phyloP scores from a whole-genome alignment of 1,140 invertebrate species.

The Heliconius eleuchia region DNA sequence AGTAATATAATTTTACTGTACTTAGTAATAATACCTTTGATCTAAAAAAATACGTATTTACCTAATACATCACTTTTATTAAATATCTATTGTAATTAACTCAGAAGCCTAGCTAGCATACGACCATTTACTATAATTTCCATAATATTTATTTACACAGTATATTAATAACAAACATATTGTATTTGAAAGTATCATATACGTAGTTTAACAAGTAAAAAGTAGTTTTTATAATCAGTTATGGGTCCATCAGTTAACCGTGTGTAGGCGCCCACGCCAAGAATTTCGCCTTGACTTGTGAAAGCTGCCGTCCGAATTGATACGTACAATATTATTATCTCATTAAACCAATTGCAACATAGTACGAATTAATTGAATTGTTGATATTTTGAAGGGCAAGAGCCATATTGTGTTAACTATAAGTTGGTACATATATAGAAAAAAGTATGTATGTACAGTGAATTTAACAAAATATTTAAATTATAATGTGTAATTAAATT shows the following conservation, averaged over 20 bases:
- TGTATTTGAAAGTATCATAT: constrained; percentile 1
- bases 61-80: too few relatives aligned
- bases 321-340: constrained; percentile 25
- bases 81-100: too few relatives aligned
- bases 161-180: constrained; percentile 5
- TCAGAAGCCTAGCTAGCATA: too few relatives aligned
- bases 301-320: constrained; percentile 37
- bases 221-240: constrained; percentile 21
- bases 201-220: background rate
- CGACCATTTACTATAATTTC: background rate
- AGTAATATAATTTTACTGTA: too few relatives aligned
- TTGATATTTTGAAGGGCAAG: constrained; percentile 9
- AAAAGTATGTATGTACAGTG: too few relatives aligned
- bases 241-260: constrained; percentile 32
- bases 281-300: constrained; percentile 55
- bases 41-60: too few relatives aligned
- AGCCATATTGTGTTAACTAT: background rate
- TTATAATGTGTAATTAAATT: too few relatives aligned
- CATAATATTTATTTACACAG: background rate
- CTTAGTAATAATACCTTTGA: too few relatives aligned
- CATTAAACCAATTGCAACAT: constrained; percentile 26
- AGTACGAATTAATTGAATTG: constrained; percentile 6
- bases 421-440: background rate
- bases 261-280: constrained; percentile 31
- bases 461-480: too few relatives aligned